Evolutionary conservation across 2,113 vertebrate species (phyloP), one percentile per base, ranked within the genome.

Genomic region (Semnornis frantzii): DNA sequence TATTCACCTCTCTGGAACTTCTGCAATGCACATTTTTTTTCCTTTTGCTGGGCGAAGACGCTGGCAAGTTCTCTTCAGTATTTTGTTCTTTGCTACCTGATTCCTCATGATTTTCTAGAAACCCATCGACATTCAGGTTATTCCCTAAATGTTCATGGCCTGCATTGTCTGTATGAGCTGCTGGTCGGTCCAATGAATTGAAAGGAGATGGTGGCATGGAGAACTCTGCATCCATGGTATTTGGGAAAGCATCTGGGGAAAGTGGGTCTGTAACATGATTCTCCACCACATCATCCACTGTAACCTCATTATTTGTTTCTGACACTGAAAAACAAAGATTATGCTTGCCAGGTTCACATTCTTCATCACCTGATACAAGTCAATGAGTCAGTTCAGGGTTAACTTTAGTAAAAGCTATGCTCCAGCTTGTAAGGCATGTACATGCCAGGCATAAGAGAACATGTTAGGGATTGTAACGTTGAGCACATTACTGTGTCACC

Each of bases 211-310:
- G 87, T 6, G 92, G 90, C 64, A 95, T 12, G 58, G 97, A 96
- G 93, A 97, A 97, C 33, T 97, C 98, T 27, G 96, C 95, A 94
- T 97, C 95, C 87, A 97, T 92, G 77, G 93, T 65, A 94, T 96
- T 95, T 55, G 94, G 90, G 86, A 96, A 96, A 88, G 59, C 63
- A 21, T 97, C 98, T 68, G 97, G 94, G 62, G 95, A 70, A 88
- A 98, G 98, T 71, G 98, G 90, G 93, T 98, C 98, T 90, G 97
- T 93, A 96, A 98, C 89, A 60, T 99, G 98, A 98, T 99, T 99
- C 96, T 98, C 98, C 94, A 98, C 92, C 12, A 98, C 95, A 87
- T 98, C 98, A 81, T 97, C 93, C 78, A 94, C 30, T 79, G 96
- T 83, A 8, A 86, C 66, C 34, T 94, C 97, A 59, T 98, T 98